Conservation (phyloP, 2,797 vertebrate genomes). For the Dendrocincla tyrannina region DNA sequence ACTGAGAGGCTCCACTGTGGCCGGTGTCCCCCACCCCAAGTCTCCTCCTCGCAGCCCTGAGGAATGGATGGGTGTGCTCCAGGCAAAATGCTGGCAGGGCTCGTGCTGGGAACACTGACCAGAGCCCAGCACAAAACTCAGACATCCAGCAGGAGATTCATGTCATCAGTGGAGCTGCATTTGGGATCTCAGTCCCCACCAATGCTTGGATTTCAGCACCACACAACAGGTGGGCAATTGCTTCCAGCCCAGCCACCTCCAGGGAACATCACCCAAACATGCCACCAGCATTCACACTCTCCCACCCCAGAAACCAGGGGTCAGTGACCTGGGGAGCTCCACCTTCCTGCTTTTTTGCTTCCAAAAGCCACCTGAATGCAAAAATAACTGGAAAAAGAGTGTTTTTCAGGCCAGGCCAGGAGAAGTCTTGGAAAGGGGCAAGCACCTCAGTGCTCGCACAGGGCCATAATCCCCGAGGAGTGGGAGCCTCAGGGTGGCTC, state of each 20-base stretch:
- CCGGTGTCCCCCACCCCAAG: background rate
- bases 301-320: background rate
- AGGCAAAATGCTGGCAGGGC: background rate
- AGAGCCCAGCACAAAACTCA: background rate
- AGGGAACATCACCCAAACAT: background rate
- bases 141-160: background rate
- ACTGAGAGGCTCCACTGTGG: background rate
- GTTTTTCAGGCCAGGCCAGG: background rate
- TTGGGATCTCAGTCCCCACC: background rate
- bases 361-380: background rate
- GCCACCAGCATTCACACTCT: background rate
- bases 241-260: background rate
- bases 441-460: background rate
- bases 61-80: accelerated
- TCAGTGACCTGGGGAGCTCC: background rate
- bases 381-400: background rate
- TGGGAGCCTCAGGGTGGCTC: background rate
- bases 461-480: background rate
- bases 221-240: accelerated
- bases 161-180: background rate
- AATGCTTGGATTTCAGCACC: background rate
- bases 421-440: background rate
- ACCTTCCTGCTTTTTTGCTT: background rate
- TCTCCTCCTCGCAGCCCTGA: background rate
- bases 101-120: background rate